Evolutionary conservation across 2,113 vertebrate species (phyloP), one percentile per base, ranked within the genome.

Genomic region (Pseudorhombus dupliciocellatus): DNA sequence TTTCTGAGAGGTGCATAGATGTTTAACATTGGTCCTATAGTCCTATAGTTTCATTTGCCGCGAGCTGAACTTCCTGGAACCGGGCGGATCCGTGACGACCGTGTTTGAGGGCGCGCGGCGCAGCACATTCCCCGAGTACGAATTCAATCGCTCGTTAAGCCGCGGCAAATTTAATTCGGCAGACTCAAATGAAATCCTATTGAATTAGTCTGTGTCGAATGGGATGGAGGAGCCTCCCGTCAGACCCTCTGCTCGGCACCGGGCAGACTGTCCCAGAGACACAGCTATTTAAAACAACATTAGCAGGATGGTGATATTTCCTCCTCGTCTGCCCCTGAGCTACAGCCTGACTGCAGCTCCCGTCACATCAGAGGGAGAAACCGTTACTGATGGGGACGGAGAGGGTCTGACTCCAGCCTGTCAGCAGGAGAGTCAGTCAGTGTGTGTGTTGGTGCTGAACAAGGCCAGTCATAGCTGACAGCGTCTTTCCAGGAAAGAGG

Each of bases 401-500:
- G 66, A 16, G 62, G 54, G 37, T 72, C 68, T 56, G 79, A 85
- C 81, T 85, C 64, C 56, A 48, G 71, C 76, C 79, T 77, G 87
- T 76, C 85, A 79, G 74, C 60, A 8, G 54, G 20, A 51, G 51
- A 55, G 55, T 37, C 37, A 62, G 56, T 75, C 56, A 69, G 75
- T 55, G 60, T 52, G 77, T 58, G 79, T 9, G 69, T 42, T 25
- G 24, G 69, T 37, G 70, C 48, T 63, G 67, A 80, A 84, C 80
- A 84, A 84, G 88, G 85, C 81, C 76, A 70, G 78, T 79, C 65
- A 18, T 85, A 67, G 88, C 88, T 87, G 87, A 90, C 82, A 83
- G 87, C 70, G 3, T 84, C 75, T 83, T 88, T 81, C 77, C 80
- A 77, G 76, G 60, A 24, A 75, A 83, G 78, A 40, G 66, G 50